These are phyloP conservation scores for Poeciliopsis prolifica DNA, from an alignment of 2,113 vertebrate species.

Conservation along the genomic window DNA sequence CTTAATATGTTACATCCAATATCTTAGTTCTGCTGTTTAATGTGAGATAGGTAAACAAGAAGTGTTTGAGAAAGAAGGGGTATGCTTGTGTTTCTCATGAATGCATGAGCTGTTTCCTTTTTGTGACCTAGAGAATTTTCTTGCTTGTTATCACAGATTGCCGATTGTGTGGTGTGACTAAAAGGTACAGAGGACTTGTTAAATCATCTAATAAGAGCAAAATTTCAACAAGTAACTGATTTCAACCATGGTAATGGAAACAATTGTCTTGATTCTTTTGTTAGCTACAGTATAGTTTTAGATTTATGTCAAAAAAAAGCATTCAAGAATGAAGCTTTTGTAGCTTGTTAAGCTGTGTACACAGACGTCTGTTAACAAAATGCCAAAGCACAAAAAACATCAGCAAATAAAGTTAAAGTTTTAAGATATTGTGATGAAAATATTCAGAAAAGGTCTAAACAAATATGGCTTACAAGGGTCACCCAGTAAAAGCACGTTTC, in stretches of 20 bases:
- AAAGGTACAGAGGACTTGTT: conserved; percentile 6
- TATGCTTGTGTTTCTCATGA: conserved; percentile 24
- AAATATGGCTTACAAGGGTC: too few species aligned
- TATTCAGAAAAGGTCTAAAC: too few species aligned
- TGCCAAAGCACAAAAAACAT: not conserved
- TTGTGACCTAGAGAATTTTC: conserved; percentile 7
- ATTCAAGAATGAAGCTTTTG: not conserved
- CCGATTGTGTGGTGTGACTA: conserved; percentile 18
- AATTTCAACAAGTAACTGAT: not conserved
- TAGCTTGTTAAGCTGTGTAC: not conserved
- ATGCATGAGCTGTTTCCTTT: conserved; percentile 25
- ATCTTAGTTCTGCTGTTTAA: conserved; percentile 35
- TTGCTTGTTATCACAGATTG: conserved; percentile 32
- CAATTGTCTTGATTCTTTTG: not conserved
- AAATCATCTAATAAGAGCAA: not conserved
- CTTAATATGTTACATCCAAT: conserved; percentile 75
- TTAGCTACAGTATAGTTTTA: too few species aligned
- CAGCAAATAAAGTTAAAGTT: too few species aligned
- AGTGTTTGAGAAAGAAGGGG: conserved; percentile 38
- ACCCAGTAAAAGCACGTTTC: too few species aligned
- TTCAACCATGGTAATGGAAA: not conserved
- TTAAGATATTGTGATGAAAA: too few species aligned
- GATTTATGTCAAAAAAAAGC: not conserved
- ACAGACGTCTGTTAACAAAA: not conserved
- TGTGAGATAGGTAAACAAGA: conserved; percentile 70